A percentile compares a stretch with the other conserved stretches of the same genome.
phyloP scores from a whole-genome alignment of 2,797 vertebrate species.

The Coreius guichenoti region DNA sequence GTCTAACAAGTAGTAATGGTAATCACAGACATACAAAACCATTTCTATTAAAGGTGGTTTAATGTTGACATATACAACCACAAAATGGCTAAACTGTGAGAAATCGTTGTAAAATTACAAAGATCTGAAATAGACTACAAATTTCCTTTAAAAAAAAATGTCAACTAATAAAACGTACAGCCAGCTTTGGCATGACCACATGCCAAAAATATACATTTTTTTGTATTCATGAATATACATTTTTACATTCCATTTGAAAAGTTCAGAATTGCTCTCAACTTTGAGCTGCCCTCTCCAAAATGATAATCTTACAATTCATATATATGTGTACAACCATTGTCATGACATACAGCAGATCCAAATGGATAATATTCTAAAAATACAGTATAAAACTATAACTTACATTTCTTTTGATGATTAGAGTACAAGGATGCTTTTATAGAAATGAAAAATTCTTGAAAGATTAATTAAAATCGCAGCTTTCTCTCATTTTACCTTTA shows the following conservation, averaged over 20 bases:
- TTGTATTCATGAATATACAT: constrained; percentile 68
- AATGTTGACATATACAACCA: constrained; percentile 47
- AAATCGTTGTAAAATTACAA: constrained; percentile 27
- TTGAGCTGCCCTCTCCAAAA: constrained; percentile 73
- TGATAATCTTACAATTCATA: constrained; percentile 70
- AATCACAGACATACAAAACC: constrained; percentile 10
- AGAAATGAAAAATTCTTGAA: constrained; percentile 49
- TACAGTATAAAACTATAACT: constrained; percentile 66
- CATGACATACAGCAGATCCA: constrained; percentile 76
- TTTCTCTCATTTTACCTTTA: constrained; percentile 28
- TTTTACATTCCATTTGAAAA: constrained; percentile 68
- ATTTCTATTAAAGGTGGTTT: constrained; percentile 40
- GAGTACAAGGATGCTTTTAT: constrained; percentile 52
- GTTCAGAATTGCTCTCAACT: constrained; percentile 61
- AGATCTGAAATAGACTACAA: constrained; percentile 40
- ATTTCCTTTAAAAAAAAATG: constrained; percentile 51
- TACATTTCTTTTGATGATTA: constrained; percentile 55
- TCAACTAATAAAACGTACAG: constrained; percentile 60
- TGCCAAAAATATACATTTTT: constrained; percentile 64
- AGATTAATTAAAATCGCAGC: constrained; percentile 26
- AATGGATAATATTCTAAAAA: constrained; percentile 68
- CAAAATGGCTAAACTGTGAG: constrained; percentile 34
- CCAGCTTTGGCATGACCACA: constrained; percentile 61
- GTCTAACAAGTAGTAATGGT: constrained; percentile 9
- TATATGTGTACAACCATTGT: constrained; percentile 64